Base-by-base conservation (phyloP, 2,888 invertebrate genomes). In the Drosophila greeni region DNA sequence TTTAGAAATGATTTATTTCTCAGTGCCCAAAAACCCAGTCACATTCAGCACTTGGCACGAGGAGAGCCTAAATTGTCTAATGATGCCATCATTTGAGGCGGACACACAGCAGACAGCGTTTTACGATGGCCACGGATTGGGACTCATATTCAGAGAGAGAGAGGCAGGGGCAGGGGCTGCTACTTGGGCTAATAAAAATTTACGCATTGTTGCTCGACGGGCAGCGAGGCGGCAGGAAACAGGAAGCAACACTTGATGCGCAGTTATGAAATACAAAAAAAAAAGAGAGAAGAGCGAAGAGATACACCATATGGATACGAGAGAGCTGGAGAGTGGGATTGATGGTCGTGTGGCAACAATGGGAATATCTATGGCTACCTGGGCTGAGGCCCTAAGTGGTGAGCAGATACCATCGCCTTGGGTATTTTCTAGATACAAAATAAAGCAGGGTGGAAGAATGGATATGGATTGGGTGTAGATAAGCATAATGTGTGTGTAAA, bases 31-130 rank as follows among this genome's bases (percentile, higher is more conserved):
- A 43, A 11, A 26, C 31, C 31, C 39, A 33, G 61, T 31, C 45
- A 47, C 31, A 47, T 31, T 29, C 37, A 29, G 34, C 61, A 36
- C 51, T 62, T 64, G 62, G 62, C 62, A 62, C 42, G 62, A 64
- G 51, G 61, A 69, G 70, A 60, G 67, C 83, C 81, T 84, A 82
- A 82, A 82, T 84, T 82, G 81, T 82, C 83, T 82, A 82, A 82
- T 82, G 81, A 82, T 82, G 81, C 83, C 83, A 77, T 82, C 85
- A 82, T 75, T 74, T 67, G 60, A 71, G 74, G 62, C 56, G 64
- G 48, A 66, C 71, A 55, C 51, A 55, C 53, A 58, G 55, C 65
- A 51, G 53, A 43, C 55, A 60, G 26, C 42, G 58, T 49, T 66
- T 56, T 61, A 45, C 55, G 69, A 61, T 67, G 66, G 66, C 49